phyloP scores from a whole-genome alignment of 2,113 vertebrate genomes.

The Pongo abelii region DNA sequence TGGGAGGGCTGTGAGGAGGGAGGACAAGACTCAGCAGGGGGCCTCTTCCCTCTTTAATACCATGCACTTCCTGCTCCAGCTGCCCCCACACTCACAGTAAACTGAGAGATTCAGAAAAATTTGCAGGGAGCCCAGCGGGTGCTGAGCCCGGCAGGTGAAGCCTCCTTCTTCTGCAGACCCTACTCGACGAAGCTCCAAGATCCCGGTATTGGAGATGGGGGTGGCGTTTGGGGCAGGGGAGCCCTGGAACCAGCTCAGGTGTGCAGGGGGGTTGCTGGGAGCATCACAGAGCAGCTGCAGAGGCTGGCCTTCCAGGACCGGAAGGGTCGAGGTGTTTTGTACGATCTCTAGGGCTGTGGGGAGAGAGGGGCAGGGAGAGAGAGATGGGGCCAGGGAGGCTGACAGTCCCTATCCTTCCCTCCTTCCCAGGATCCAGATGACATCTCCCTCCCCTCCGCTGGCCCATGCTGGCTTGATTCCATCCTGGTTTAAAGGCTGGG shows the following conservation, averaged over 20 bases:
- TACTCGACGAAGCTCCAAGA: neutral
- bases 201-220: fast-evolving
- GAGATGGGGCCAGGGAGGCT: neutral
- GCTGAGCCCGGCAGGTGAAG: neutral
- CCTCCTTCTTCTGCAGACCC: fast-evolving
- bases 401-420: fast-evolving
- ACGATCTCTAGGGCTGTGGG: neutral
- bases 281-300: neutral
- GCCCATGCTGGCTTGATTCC: fast-evolving
- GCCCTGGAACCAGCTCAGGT: neutral
- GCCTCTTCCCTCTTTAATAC: fast-evolving
- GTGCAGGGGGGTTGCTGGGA: constrained; percentile 25
- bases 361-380: fast-evolving
- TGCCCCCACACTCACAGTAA: neutral
- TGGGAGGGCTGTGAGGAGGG: neutral
- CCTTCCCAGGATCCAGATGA: neutral
- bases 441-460: neutral
- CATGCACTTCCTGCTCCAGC: fast-evolving
- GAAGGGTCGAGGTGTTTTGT: fast-evolving
- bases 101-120: neutral
- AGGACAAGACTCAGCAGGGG: fast-evolving
- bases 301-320: neutral
- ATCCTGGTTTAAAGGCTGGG: too few relatives aligned
- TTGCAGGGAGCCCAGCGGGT: neutral
- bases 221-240: fast-evolving